These are phyloP conservation scores for Electrona antarctica DNA, from an alignment of 2,113 vertebrate species.

Conservation along the genomic window DNA sequence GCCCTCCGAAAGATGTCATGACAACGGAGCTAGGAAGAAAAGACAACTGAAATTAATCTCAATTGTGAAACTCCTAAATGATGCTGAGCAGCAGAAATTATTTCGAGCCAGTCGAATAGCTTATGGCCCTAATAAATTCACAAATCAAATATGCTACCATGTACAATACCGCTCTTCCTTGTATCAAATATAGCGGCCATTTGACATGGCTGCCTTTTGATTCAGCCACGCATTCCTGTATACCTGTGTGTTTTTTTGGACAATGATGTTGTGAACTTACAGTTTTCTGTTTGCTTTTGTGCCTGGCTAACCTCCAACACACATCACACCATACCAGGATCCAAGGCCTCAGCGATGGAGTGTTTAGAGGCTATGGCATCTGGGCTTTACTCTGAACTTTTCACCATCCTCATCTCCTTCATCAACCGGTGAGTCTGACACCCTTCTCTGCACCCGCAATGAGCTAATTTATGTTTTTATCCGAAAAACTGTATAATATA, in stretches of 20 bases:
- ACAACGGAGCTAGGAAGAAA: too few species aligned
- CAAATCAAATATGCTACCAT: constrained; percentile 12
- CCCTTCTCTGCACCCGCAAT: neutral
- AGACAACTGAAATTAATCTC: constrained; percentile 1
- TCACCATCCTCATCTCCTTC: constrained; percentile 90
- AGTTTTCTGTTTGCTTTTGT: constrained; percentile 24
- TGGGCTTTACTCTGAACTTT: constrained; percentile 91
- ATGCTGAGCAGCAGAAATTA: constrained; percentile 33
- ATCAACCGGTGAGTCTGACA: constrained; percentile 87
- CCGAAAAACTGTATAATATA: too few species aligned
- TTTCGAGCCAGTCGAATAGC: constrained; percentile 32
- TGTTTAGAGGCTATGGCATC: constrained; percentile 92
- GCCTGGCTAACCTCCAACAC: constrained; percentile 2
- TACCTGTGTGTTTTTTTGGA: constrained; percentile 5
- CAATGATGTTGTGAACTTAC: constrained; percentile 8
- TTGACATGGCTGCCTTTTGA: constrained; percentile 5
- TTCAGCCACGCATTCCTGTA: neutral
- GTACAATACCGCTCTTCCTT: constrained; percentile 9
- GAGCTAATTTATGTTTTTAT: too few species aligned
- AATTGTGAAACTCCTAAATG: constrained; percentile 37
- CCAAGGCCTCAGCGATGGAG: constrained; percentile 88
- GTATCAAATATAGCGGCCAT: constrained; percentile 12
- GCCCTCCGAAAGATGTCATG: too few species aligned
- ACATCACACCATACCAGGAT: constrained; percentile 71
- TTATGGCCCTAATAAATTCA: constrained; percentile 10